Conservation (phyloP, 2,888 invertebrate genomes). For the Patella ulyssiponensis region DNA sequence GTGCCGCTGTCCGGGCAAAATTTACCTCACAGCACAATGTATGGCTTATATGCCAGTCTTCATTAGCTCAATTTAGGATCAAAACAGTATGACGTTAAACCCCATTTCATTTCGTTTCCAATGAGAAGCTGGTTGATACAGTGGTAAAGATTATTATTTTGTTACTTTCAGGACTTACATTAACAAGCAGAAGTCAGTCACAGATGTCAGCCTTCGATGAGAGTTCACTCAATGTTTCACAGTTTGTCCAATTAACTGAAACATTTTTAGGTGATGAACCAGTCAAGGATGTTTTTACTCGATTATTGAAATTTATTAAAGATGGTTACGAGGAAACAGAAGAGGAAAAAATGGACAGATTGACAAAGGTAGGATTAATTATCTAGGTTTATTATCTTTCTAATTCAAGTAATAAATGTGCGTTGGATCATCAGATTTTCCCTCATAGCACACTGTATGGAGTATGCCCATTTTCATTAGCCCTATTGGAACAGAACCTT, state of each 20-base stretch:
- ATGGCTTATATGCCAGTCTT: no score
- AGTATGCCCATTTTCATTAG: no score
- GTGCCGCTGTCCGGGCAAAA: no score
- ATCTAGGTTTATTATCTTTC: background rate
- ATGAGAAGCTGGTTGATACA: no score
- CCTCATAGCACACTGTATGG: no score
- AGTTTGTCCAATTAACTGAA: conserved; percentile 71
- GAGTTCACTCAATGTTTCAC: conserved; percentile 64
- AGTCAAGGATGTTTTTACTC: conserved; percentile 49
- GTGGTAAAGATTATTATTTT: background rate
- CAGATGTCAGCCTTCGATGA: conserved; percentile 70
- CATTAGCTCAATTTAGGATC: no score
- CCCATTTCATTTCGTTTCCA: no score
- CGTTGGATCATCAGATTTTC: no score
- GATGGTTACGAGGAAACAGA: conserved; percentile 70
- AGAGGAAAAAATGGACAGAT: conserved; percentile 67
- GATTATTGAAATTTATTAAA: conserved; percentile 59
- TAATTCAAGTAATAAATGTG: no score
- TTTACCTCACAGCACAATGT: no score
- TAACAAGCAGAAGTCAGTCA: conserved; percentile 55
- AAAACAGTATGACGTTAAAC: no score
- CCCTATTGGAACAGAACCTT: no score
- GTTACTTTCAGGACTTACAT: conserved; percentile 42
- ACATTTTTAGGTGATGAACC: conserved; percentile 69
- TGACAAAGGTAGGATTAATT: conserved; percentile 62